These are phyloP conservation scores for Eristalinus sepulchralis DNA, from an alignment of 2,888 invertebrate species.

Conservation along the genomic window DNA sequence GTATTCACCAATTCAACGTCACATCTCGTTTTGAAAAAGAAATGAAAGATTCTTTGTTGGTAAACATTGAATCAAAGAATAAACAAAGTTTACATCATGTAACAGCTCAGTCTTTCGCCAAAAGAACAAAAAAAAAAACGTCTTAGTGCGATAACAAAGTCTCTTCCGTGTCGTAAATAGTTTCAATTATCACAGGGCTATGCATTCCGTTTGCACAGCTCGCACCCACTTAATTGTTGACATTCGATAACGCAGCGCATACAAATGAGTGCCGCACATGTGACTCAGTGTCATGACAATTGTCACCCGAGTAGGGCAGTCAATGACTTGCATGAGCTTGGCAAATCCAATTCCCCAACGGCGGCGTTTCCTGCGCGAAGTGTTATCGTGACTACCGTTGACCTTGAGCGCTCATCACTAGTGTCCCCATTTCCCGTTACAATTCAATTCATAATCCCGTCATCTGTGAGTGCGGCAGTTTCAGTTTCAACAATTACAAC, in stretches of 20 bases:
- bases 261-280: background rate
- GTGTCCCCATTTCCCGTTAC: background rate
- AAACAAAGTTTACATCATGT: background rate
- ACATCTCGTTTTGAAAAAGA: background rate
- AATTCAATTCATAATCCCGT: background rate
- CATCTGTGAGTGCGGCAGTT: background rate
- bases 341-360: no score
- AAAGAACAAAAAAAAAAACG: background rate
- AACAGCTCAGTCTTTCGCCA: background rate
- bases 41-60: background rate
- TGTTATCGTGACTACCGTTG: background rate
- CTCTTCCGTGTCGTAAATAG: background rate
- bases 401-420: background rate
- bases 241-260: constrained; percentile 5
- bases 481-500: background rate
- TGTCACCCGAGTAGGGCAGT: constrained; percentile 23
- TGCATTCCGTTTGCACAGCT: background rate
- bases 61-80: background rate
- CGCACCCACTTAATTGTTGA: background rate
- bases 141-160: background rate
- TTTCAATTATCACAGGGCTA: constrained; percentile 2
- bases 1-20: background rate
- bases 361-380: background rate
- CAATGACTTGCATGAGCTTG: constrained; percentile 26
- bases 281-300: background rate